Base-by-base conservation (phyloP, 2,113 vertebrate genomes). In the Serinus canaria region DNA sequence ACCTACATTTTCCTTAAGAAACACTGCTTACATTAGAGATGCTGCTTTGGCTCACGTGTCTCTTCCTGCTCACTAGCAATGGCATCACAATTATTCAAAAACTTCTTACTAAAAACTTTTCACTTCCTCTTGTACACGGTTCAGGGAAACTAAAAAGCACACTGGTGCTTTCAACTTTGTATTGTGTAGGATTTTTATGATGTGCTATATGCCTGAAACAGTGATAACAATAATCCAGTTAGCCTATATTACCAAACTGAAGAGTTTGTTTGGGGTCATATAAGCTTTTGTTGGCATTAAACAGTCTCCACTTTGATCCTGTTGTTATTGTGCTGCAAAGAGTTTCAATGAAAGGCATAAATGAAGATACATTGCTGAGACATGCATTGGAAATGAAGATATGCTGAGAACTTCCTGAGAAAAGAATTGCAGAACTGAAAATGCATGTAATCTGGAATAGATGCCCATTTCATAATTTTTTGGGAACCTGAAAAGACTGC, bases 281-380 rank as follows among this genome's bases (percentile, higher is more conserved):
- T 49, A 96, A 97, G 87, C 25, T 98, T 72, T 94, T 41, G 0
- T 44, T 97, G 31, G 87, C 84, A 87, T 74, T 92, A 81, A 96
- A 76, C 46, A 94, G 87, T 67, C 69, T 97, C 50, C 11, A 4
- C 73, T 96, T 98, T 81, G 93, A 97, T 94, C 95, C 94, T 3
- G 2, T 97, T 62, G 14, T 87, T 98, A 91, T 60, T 94, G 95
- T 96, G 90, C 44, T 97, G 92, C 33, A 94, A 95, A 78, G 83
- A 93, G 39, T 97, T 98, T 89, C 85, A 92, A 31, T 66, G 59
- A 74, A 96, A 95, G 77, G 53, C 90, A 68, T 66, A 92, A 70
- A 72, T 50, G 52, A 90, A 95, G 46, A 80, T 92, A 64, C 76
- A 79, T 94, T 81, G 74, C 75, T 72, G 68, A 83, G 66, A 55